Base-by-base conservation (phyloP, 2,888 invertebrate species). In the Cheilosia variabilis region DNA sequence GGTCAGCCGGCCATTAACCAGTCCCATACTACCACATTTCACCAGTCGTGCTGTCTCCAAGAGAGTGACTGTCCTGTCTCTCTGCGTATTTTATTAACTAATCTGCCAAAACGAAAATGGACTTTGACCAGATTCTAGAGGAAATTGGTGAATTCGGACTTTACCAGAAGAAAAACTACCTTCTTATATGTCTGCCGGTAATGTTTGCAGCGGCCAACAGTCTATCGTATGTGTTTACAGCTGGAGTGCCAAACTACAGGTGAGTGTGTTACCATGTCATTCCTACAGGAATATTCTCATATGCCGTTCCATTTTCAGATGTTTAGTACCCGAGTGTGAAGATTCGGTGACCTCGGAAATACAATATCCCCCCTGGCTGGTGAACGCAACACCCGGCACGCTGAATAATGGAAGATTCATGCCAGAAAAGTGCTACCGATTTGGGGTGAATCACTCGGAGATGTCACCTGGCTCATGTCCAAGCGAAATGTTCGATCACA, bases 131-230 rank as follows among this genome's bases (percentile, higher is more conserved):
- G 75, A 93, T 95, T 87, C 90, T 95, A 53, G 93, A 93, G 68
- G 93, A 94, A 89, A 92, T 95, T 43, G 95, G 94, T 1, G 94
- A 94, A 89, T 92, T 95, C 81, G 95, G 94, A 6, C 91, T 91
- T 50, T 95, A 93, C 88, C 95, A 95, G 90, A 92, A 93, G 71
- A 92, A 92, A 19, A 94, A 93, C 66, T 95, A 94, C 89, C 87
- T 93, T 34, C 91, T 94, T 53, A 92, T 94, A 47, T 94, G 94
- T 89, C 88, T 94, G 55, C 94, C 94, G 0, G 94, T 94, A 15
- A 90, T 94, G 79, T 94, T 94, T 90, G 93, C 93, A 15, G 94
- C 94, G 1, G 94, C 94, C 6, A 94, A 94, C 89, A 94, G 94
- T 90, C 89, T 95, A 22, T 94, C 94, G 34, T 94, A 94, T 88